Evolutionary conservation across 2,888 invertebrate species (phyloP).

Genomic region (Phymatocera aterrima): DNA sequence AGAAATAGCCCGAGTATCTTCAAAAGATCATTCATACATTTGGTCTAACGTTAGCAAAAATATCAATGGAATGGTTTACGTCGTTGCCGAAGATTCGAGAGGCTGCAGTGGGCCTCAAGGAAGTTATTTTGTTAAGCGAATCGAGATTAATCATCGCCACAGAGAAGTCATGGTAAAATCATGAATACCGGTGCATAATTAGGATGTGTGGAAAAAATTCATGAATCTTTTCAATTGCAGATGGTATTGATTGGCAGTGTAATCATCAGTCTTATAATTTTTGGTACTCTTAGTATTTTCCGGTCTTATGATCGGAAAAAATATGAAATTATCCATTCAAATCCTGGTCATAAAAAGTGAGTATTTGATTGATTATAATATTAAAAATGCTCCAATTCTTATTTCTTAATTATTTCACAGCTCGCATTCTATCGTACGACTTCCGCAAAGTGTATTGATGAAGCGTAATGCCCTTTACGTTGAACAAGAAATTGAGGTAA

Average conservation of each 20-base stretch:
- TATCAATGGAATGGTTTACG: constrained; percentile 60
- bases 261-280: constrained; percentile 42
- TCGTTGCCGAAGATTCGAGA: constrained; percentile 57
- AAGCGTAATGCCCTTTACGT: constrained; percentile 64
- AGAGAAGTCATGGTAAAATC: not conserved
- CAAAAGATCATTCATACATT: constrained; percentile 52
- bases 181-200: not conserved
- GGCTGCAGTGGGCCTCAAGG: constrained; percentile 62
- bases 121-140: constrained; percentile 37
- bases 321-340: constrained; percentile 49
- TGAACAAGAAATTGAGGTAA: constrained; percentile 61
- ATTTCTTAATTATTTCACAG: constrained; percentile 30
- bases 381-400: no score
- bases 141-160: not conserved
- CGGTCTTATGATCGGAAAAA: constrained; percentile 46
- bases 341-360: constrained; percentile 48
- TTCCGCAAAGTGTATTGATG: not conserved
- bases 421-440: not conserved
- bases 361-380: not conserved
- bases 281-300: constrained; percentile 46
- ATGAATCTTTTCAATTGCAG: constrained; percentile 46
- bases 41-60: constrained; percentile 53
- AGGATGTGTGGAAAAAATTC: not conserved
- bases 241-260: constrained; percentile 46
- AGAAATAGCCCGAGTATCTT: constrained; percentile 56